Evolutionary conservation across 2,888 invertebrate genomes (phyloP), one percentile per base, ranked within the genome.

Genomic region (Meandrusa payeni): DNA sequence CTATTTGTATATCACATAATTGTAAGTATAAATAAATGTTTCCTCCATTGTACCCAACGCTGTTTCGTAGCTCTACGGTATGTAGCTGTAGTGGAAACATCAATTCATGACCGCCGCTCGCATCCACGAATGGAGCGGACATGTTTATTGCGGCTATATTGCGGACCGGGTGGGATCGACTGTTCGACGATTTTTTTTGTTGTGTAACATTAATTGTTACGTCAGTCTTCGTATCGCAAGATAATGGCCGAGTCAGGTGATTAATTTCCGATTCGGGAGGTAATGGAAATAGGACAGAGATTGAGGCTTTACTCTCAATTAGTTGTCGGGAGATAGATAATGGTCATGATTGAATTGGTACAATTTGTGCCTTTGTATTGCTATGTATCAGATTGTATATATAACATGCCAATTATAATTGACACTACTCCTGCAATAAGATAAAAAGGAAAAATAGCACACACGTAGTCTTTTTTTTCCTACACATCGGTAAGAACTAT

Each of bases 141-240:
- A 37, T 36, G 37, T 32, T 43, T 37, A 37, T 32, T 24, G 31
- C 43, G 10, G 23, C 11, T 23, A 37, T 11, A 11, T 10, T 24
- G 34, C 19, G 19, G 32, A 19, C 39, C 39, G 11, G 6, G 9
- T 3, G 5, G 9, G 5, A 10, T 24, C 23, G 32, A 7, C n/a
- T 3, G 3, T 3, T 15, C 24, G 4, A 17, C 5, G 10, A 12
- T 39, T 27, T 29, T 28, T 41, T 31, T 13, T 23, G 23, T 12
- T 24, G n/a, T 9, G 42, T 11, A 2, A 15, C 23, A 29, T 37
- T 38, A 43, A 37, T 37, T 38, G 37, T 38, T 24, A 43, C 43
- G 43, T 38, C 43, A 32, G 12, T 38, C 37, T 32, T 32, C 24
- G 37, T 32, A 36, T 13, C 19, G 24, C 9, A 5, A 11, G 7